phyloP scores from a whole-genome alignment of 2,113 vertebrate species.

The Tenrec ecaudatus region DNA sequence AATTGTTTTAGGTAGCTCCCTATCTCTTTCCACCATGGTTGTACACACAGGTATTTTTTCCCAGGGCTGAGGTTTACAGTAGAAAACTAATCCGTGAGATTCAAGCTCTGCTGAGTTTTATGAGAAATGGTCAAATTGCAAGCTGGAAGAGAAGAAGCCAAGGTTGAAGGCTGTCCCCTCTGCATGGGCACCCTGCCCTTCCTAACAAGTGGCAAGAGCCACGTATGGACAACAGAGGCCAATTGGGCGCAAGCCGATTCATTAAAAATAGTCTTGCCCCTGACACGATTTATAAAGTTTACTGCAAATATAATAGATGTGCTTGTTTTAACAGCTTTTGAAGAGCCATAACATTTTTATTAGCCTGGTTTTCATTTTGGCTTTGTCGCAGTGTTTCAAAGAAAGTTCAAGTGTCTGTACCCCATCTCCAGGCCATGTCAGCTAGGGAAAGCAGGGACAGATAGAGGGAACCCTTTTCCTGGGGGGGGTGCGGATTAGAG shows the following conservation, averaged over 20 bases:
- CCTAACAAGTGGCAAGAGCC: not conserved
- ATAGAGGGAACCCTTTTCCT: not conserved
- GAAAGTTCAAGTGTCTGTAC: not conserved
- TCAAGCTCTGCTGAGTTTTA: not conserved
- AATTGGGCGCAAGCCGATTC: not conserved
- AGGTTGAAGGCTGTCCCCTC: not conserved
- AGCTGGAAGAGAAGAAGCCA: not conserved
- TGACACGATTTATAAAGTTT: slow-evolving; percentile 46
- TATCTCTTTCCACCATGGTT: too few species aligned
- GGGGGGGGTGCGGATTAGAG: not conserved
- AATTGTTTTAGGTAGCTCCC: too few species aligned
- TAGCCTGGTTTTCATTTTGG: slow-evolving; percentile 24
- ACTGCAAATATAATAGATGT: not conserved
- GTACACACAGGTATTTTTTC: slow-evolving; percentile 10
- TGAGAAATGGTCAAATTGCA: not conserved
- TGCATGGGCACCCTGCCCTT: not conserved
- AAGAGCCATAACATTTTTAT: slow-evolving; percentile 9
- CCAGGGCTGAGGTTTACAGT: not conserved
- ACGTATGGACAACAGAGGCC: not conserved
- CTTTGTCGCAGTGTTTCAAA: slow-evolving; percentile 9
- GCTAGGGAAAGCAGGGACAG: not conserved
- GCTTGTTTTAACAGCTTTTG: slow-evolving; percentile 9
- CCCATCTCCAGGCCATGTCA: not conserved
- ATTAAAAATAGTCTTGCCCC: slow-evolving; percentile 1
- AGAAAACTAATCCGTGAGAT: slow-evolving; percentile 31